These are phyloP conservation scores for Hoplodrina ambigua DNA, from an alignment of 2,888 invertebrate species.

Conservation along the genomic window DNA sequence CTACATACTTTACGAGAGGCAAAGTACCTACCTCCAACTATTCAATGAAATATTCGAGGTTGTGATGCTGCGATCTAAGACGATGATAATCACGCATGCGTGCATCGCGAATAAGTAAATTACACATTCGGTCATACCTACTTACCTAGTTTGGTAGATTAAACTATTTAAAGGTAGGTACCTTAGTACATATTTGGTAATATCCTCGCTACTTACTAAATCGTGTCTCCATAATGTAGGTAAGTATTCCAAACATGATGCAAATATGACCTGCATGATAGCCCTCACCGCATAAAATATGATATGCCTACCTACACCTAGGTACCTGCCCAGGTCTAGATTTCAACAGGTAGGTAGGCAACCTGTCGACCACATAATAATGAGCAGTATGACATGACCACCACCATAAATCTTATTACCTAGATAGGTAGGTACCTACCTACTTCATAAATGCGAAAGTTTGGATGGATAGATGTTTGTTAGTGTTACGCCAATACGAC, in stretches of 20 bases:
- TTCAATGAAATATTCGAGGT: not conserved
- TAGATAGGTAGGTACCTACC: not conserved
- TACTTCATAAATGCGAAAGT: no score
- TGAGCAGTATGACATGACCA: not conserved
- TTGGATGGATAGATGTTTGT: no score
- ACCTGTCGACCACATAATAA: no score
- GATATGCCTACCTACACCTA: not conserved
- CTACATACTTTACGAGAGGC: no score
- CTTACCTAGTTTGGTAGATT: not conserved
- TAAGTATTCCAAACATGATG: not conserved
- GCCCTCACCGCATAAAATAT: slow-evolving; percentile 11
- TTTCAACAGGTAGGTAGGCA: no score
- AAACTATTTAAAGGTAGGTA: no score
- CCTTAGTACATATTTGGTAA: no score
- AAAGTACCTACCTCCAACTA: no score
- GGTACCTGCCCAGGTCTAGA: not conserved
- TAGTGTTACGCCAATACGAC: no score
- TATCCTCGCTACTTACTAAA: no score
- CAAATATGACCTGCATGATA: not conserved
- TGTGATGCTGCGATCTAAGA: no score
- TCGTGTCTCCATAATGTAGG: no score
- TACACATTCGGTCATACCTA: not conserved
- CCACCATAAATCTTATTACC: not conserved
- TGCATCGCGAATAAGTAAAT: not conserved
- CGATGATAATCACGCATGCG: not conserved